A percentile compares a stretch with the other conserved stretches of the same genome.
phyloP scores from a whole-genome alignment of 1,140 invertebrate genomes.

The Bombus confusus region DNA sequence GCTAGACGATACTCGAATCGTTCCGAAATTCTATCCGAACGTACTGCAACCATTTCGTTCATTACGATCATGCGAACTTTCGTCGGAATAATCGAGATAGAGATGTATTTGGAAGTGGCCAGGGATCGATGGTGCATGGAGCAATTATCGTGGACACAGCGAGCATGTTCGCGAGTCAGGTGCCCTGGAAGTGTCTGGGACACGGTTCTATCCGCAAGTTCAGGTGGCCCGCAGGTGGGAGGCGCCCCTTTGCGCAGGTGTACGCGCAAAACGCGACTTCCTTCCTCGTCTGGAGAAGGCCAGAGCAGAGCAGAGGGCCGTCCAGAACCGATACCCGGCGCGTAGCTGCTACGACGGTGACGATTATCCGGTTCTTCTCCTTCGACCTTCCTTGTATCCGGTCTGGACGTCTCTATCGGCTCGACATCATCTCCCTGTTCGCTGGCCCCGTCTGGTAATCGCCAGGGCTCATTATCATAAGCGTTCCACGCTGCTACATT shows the following conservation, averaged over 20 bases:
- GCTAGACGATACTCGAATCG: neutral
- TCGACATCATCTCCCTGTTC: slow-evolving; percentile 63
- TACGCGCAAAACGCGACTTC: slow-evolving; percentile 70
- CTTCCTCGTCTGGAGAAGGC: slow-evolving; percentile 47
- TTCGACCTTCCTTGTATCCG: slow-evolving; percentile 69
- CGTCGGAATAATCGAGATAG: too few relatives aligned
- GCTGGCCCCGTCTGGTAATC: slow-evolving; percentile 65
- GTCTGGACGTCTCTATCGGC: slow-evolving; percentile 68
- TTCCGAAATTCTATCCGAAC: neutral
- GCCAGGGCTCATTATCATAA: slow-evolving; percentile 66
- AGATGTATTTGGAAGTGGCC: neutral
- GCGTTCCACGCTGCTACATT: slow-evolving; percentile 69
- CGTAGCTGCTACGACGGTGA: slow-evolving; percentile 38
- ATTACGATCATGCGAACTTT: neutral
- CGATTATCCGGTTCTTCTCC: slow-evolving; percentile 66
- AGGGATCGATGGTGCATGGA: neutral
- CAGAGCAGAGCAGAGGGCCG: neutral
- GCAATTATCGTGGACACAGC: slow-evolving; percentile 21
- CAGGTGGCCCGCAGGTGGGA: slow-evolving; percentile 76
- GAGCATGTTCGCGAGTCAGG: slow-evolving; percentile 61
- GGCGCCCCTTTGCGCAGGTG: slow-evolving; percentile 71
- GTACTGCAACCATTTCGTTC: neutral
- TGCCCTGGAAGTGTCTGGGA: slow-evolving; percentile 58
- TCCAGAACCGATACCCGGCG: slow-evolving; percentile 25
- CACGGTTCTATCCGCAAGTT: slow-evolving; percentile 57